Base-by-base conservation (phyloP, 2,888 invertebrate genomes). In the Parasteatoda lunata region DNA sequence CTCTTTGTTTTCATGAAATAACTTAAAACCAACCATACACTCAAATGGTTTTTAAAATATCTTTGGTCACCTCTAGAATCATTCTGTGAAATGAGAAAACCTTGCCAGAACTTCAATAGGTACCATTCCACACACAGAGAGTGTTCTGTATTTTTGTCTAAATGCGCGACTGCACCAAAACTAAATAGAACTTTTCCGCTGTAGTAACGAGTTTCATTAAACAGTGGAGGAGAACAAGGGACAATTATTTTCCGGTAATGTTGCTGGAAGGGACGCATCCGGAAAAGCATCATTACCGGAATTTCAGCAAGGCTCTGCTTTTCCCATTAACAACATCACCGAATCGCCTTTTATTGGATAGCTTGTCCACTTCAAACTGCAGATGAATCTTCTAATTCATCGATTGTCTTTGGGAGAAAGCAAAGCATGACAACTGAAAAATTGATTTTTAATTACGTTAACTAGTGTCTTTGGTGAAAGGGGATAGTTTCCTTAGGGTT, bases 161-260 rank as follows among this genome's bases (percentile, higher is more conserved):
- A 83, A 83, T 64, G 77, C 54, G 54, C 13, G 45, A 48, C 49
- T 77, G 66, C 71, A 65, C 83, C 66, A 68, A 83, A 77, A 83
- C 77, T 66, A 77, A 83, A 83, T 77, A 77, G 77, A 83, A 83
- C 65, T 71, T 70, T 83, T 83, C 83, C 83, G 77, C 52, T 49
- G 77, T 72, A 77, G 77, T 83, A 77, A 83, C 83, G 83, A 83
- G 77, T 83, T 83, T 83, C 83, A 83, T 83, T 83, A 83, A 83
- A 83, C 77, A 76, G 70, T 83, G 82, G 82, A 70, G 76, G 82
- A 75, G 76, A 82, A 76, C 82, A 82, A 70, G 83, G 83, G 77
- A 83, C 83, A 83, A 83, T 83, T 83, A 83, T 83, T 83, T 83
- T 83, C 83, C 83, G 71, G 83, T 83, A 83, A 83, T 83, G 77